These are phyloP conservation scores for Epinotia nisella DNA, from an alignment of 2,888 invertebrate species.

Conservation along the genomic window DNA sequence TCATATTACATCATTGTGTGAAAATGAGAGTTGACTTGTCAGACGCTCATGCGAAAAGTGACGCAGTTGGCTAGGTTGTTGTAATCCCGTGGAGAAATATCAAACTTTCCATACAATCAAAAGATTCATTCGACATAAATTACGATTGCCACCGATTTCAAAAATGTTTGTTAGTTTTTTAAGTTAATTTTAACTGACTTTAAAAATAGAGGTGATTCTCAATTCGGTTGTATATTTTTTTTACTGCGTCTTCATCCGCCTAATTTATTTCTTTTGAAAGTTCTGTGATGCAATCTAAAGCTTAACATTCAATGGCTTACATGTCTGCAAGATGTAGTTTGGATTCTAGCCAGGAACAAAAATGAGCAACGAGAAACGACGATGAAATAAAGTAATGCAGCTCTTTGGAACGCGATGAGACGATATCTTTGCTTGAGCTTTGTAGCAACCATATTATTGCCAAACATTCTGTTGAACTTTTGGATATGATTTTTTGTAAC, in stretches of 20 bases:
- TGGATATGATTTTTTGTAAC: too few species aligned
- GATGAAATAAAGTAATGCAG: slow-evolving; percentile 19
- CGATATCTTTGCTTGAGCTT: neutral
- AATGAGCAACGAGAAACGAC: slow-evolving; percentile 16
- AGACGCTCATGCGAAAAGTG: too few species aligned
- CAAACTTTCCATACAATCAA: too few species aligned
- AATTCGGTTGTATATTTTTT: neutral
- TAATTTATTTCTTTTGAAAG: neutral
- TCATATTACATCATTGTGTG: too few species aligned
- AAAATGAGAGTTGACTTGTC: too few species aligned
- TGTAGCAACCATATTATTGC: neutral
- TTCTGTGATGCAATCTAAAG: slow-evolving; percentile 13
- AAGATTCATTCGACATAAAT: too few species aligned
- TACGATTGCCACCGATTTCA: too few species aligned
- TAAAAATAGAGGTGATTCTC: too few species aligned
- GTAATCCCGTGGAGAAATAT: too few species aligned
- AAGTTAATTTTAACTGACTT: too few species aligned
- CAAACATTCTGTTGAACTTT: neutral
- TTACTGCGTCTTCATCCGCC: neutral
- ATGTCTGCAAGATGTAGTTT: slow-evolving; percentile 21
- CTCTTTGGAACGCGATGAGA: neutral
- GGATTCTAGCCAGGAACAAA: slow-evolving; percentile 20
- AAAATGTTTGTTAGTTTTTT: too few species aligned
- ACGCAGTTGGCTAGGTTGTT: too few species aligned
- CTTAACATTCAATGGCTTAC: slow-evolving; percentile 9